Percentiles rank a stretch among this genome's conserved stretches.
phyloP scores from a whole-genome alignment of 1,140 invertebrate genomes.

The Meteorus sp. region DNA sequence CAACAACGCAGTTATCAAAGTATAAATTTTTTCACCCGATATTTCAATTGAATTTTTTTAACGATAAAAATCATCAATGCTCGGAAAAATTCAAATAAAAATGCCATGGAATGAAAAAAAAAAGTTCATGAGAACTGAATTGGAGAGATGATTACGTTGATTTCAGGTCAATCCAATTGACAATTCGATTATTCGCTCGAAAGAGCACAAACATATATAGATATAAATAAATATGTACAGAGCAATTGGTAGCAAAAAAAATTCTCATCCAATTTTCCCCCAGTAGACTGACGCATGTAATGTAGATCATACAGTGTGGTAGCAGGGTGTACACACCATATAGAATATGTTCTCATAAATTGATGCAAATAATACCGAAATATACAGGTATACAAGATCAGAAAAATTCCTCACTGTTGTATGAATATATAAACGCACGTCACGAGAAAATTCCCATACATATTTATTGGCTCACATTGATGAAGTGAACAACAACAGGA shows the following conservation, averaged over 20 bases:
- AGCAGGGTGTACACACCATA: not conserved
- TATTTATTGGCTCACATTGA: conserved; percentile 28
- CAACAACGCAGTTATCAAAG: too few relatives aligned
- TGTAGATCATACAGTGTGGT: too few relatives aligned
- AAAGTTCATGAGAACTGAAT: conserved; percentile 12
- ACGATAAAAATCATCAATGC: too few relatives aligned
- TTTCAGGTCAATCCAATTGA: conserved; percentile 24
- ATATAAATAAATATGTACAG: too few relatives aligned
- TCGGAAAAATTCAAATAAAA: too few relatives aligned
- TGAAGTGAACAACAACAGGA: not conserved
- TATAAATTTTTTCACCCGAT: too few relatives aligned
- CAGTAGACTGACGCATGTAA: too few relatives aligned
- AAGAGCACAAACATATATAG: conserved; percentile 16
- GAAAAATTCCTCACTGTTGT: conserved; percentile 12
- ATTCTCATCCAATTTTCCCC: too few relatives aligned
- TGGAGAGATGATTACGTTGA: conserved; percentile 19
- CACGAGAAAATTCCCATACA: conserved; percentile 36
- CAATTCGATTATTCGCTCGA: conserved; percentile 21
- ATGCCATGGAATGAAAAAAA: too few relatives aligned
- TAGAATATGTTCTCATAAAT: not conserved
- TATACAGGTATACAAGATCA: not conserved
- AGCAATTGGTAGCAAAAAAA: too few relatives aligned
- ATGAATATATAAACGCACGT: not conserved
- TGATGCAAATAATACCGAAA: not conserved
- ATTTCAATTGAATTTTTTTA: too few relatives aligned